Base-by-base conservation (phyloP, 37 sponge, comb jelly and placozoan genomes). In the Halisarca cf. caerulea region DNA sequence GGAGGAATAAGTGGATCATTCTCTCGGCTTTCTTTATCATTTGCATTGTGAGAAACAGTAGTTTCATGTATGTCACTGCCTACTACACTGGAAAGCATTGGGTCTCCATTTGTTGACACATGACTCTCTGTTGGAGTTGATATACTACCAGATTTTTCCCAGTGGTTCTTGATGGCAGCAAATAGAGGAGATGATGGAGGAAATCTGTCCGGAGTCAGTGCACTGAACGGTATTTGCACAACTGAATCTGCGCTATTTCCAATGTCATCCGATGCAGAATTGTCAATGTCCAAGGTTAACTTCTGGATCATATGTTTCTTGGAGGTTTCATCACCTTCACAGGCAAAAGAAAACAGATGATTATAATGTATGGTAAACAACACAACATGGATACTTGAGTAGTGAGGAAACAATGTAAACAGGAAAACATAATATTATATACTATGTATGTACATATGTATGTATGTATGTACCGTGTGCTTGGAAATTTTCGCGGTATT, bases 181-280 rank as follows among this genome's bases (percentile, higher is more conserved):
- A 44, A 74, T 3, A 74, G 23, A 41, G 77, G 77, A 25, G 77
- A 74, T 18, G 77, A 74, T 25, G 77, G 77, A 37, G 77, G 45
- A 2, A 74, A 24, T 37, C 44, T 37, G 11, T 74, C 24, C n/a
- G 77, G 77, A 36, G 77, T 44, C 14, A 74, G 45, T 1, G 77
- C 40, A 44, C 38, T 36, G 42, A 74, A 37, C 24, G 77, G 77
- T 37, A 74, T 74, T 24, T 74, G 77, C 2, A 74, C 77, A 33
- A 74, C 18, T 36, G 77, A 62, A 30, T 62, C 64, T 28, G 64
- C 25, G 7, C 30, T 15, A 15, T 23, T 62, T 15, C 6, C 6
- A 62, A 20, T 7, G 6, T 15, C 15, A 14, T 47, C 51, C 51
- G 6, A 6, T 47, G 11, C 51, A 47, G 6, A 14, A 11, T 6